A percentile compares a stretch with the other conserved stretches of the same genome.
Conservation (phyloP, 2,888 invertebrate genomes). For the Strigamia crassipes region DNA sequence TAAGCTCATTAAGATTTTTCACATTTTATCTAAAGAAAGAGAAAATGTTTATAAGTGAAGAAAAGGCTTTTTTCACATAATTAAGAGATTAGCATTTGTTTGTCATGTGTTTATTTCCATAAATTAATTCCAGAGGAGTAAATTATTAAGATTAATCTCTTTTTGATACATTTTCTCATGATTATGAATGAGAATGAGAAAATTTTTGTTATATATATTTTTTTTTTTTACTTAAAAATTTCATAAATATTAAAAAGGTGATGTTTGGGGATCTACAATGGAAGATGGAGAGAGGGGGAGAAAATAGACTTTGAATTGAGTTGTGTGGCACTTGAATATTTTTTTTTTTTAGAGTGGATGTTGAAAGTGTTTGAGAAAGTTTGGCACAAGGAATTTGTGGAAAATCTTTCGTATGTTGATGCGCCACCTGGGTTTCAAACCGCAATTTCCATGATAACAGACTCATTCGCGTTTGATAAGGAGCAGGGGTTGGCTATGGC, state of each 20-base stretch:
- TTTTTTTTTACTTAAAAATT: too few species aligned
- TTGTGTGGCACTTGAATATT: not conserved
- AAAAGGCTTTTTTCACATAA: not conserved
- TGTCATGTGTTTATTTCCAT: not conserved
- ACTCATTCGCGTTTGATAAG: not conserved
- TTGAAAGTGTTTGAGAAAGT: not conserved
- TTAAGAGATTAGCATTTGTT: not conserved
- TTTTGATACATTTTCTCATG: not conserved
- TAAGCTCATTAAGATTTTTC: too few species aligned
- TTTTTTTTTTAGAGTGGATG: not conserved
- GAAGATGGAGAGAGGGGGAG: not conserved
- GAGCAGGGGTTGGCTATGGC: not conserved
- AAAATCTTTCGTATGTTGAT: conserved; percentile 10
- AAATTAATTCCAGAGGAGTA: not conserved
- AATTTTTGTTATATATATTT: not conserved
- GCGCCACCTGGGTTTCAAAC: not conserved
- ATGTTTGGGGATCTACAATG: not conserved
- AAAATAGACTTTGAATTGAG: not conserved
- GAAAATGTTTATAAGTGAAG: not conserved
- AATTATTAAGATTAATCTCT: not conserved
- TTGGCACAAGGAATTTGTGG: not conserved
- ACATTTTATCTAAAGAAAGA: too few species aligned
- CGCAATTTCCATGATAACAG: conserved; percentile 1
- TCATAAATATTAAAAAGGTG: not conserved
- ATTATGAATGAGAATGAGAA: not conserved